These are phyloP conservation scores for Eubasilissa splendida DNA, from an alignment of 2,888 invertebrate species.

Conservation along the genomic window DNA sequence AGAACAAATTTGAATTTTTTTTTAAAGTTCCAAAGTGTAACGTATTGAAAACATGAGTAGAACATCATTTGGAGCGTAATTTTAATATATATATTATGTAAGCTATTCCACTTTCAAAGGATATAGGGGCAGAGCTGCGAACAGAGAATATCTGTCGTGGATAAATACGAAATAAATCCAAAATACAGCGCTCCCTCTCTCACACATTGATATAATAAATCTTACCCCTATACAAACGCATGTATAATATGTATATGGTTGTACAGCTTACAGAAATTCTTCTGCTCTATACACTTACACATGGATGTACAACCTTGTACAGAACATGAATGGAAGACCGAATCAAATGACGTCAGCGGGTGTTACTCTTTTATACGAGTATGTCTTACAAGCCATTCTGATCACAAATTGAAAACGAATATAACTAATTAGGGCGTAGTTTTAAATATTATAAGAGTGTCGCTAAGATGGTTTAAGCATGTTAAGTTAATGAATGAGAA, in stretches of 20 bases:
- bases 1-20: too few species aligned
- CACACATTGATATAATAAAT: constrained; percentile 26
- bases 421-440: background rate
- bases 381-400: background rate
- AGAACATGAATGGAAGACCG: constrained; percentile 54
- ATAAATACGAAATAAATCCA: background rate
- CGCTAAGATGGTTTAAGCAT: background rate
- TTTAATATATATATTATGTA: too few species aligned
- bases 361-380: background rate
- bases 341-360: constrained; percentile 53
- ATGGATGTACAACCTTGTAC: constrained; percentile 26
- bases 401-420: background rate
- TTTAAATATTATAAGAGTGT: background rate
- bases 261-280: constrained; percentile 17
- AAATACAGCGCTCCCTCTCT: background rate
- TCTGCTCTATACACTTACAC: constrained; percentile 33
- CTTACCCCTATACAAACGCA: background rate
- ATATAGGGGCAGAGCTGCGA: too few species aligned
- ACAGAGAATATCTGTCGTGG: background rate
- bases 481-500: background rate
- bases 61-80: too few species aligned
- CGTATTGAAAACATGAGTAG: too few species aligned
- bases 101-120: too few species aligned
- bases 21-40: too few species aligned
- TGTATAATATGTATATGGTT: constrained; percentile 3